Evolutionary conservation across 2,888 invertebrate genomes (phyloP).

Genomic region (Drosophila cyrtoloma): DNA sequence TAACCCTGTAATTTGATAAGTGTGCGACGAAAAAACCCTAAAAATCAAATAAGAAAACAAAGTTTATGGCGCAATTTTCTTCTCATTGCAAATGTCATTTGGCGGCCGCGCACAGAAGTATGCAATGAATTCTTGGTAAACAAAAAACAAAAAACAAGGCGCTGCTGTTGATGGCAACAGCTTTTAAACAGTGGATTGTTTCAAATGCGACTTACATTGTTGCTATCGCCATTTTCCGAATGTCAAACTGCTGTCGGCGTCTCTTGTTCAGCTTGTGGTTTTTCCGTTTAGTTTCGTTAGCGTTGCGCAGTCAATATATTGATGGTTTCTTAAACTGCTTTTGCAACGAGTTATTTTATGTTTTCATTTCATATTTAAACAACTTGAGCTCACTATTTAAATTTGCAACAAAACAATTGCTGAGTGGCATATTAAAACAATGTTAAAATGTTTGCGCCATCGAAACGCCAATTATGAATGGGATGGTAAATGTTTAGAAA

Average conservation of each 20-base stretch:
- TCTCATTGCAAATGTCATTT: conserved; percentile 37
- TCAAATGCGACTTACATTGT: conserved; percentile 25
- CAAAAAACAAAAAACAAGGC: conserved; percentile 8
- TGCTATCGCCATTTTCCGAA: conserved; percentile 27
- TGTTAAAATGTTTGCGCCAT: background rate
- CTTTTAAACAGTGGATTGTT: conserved; percentile 31
- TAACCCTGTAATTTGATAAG: conserved; percentile 55
- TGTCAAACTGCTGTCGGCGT: conserved; percentile 1
- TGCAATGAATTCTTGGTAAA: conserved; percentile 30
- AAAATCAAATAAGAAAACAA: conserved; percentile 44
- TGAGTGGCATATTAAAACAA: conserved; percentile 1
- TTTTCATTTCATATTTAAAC: conserved; percentile 14
- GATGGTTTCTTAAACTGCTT: conserved; percentile 34
- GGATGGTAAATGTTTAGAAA: conserved; percentile 14
- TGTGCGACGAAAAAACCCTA: conserved; percentile 15
- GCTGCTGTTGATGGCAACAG: conserved; percentile 18
- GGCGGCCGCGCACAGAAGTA: conserved; percentile 39
- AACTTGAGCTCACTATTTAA: background rate
- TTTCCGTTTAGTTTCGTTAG: background rate
- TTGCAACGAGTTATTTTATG: conserved; percentile 1
- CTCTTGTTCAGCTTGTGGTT: conserved; percentile 7
- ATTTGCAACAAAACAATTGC: background rate
- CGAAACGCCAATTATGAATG: conserved; percentile 27
- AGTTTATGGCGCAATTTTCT: conserved; percentile 17
- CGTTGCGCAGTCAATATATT: conserved; percentile 13